Evolutionary conservation across 2,888 invertebrate genomes (phyloP).

Genomic region (Drosophila algonquin): DNA sequence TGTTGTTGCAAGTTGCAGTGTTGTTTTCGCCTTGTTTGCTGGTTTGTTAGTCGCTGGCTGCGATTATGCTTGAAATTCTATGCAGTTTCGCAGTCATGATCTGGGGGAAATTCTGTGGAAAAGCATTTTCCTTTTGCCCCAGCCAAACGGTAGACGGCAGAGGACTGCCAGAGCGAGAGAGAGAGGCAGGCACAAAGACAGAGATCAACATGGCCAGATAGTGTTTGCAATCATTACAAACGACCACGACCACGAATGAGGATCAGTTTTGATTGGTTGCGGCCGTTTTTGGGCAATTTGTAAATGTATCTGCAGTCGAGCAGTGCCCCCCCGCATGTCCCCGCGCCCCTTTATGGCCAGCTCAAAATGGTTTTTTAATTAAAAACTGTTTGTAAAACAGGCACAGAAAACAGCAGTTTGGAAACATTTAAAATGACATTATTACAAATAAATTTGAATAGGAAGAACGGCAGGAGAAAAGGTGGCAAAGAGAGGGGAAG

Average conservation of each 20-base stretch:
- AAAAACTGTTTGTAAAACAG: conserved; percentile 41
- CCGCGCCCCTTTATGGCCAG: neutral
- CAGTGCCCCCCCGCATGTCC: neutral
- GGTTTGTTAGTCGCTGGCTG: conserved; percentile 74
- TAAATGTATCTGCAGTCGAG: conserved; percentile 25
- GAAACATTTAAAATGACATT: conserved; percentile 71
- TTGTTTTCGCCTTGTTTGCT: conserved; percentile 79
- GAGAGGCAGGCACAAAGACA: conserved; percentile 39
- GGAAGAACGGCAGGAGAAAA: neutral
- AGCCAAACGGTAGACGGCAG: conserved; percentile 1
- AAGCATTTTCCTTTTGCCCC: conserved; percentile 49
- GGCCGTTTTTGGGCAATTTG: conserved; percentile 68
- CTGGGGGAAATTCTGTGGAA: conserved; percentile 74
- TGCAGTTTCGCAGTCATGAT: conserved; percentile 70
- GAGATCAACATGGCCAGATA: conserved; percentile 75
- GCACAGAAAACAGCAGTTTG: conserved; percentile 7
- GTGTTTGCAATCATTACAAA: conserved; percentile 78
- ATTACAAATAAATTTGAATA: conserved; percentile 52
- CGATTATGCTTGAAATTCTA: conserved; percentile 78
- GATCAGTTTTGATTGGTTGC: conserved; percentile 58
- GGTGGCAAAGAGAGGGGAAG: neutral
- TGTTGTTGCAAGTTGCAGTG: conserved; percentile 18
- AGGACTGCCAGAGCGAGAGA: neutral
- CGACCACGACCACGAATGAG: conserved; percentile 61
- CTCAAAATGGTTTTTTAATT: conserved; percentile 39